Conservation (phyloP, 2,888 invertebrate species). For the Megalurothrips usitatus region DNA sequence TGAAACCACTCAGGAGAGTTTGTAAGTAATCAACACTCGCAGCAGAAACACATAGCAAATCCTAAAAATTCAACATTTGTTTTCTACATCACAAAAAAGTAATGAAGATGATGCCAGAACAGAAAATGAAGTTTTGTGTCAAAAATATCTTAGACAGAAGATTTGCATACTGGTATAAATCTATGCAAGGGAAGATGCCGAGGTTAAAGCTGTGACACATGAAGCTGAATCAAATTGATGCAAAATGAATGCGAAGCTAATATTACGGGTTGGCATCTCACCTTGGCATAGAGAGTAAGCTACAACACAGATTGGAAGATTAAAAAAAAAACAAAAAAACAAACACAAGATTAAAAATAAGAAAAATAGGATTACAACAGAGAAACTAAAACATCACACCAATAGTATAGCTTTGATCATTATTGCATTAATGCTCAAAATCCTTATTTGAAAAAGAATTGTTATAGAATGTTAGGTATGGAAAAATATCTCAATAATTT, state of each 20-base stretch:
- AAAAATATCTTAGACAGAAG: neutral
- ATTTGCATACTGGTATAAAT: neutral
- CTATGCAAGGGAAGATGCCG: constrained; percentile 16
- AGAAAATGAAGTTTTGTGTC: neutral
- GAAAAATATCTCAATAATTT: neutral
- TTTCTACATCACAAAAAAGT: too few species aligned
- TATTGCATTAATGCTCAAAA: neutral
- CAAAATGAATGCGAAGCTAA: constrained; percentile 33
- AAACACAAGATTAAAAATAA: constrained; percentile 16
- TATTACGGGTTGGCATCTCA: constrained; percentile 43
- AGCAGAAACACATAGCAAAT: too few species aligned
- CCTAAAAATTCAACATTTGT: too few species aligned
- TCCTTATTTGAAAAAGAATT: too few species aligned
- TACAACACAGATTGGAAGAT: constrained; percentile 46
- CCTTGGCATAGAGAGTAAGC: constrained; percentile 50
- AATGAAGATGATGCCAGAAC: too few species aligned
- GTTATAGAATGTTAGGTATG: neutral
- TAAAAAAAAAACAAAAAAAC: neutral
- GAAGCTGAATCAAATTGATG: constrained; percentile 28
- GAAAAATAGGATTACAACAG: neutral
- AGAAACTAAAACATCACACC: constrained; percentile 21
- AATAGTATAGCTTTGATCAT: neutral
- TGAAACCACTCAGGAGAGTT: too few species aligned
- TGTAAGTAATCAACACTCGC: too few species aligned
- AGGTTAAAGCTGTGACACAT: constrained; percentile 18